Evolutionary conservation across 2,888 invertebrate species (phyloP).

Genomic region (Mystacides longicornis): DNA sequence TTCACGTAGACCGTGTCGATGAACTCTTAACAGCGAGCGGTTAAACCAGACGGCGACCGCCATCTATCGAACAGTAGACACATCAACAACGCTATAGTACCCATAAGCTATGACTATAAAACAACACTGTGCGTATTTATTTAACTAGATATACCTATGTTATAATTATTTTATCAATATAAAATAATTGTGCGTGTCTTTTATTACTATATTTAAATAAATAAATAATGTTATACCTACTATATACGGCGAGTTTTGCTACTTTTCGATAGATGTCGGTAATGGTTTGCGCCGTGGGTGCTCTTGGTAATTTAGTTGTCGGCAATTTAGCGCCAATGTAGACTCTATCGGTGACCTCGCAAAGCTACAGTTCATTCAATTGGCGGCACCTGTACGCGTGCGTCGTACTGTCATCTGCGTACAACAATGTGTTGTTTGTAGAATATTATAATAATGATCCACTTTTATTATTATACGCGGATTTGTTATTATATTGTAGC

Average conservation of each 20-base stretch:
- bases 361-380: constrained; percentile 28
- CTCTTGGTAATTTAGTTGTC: neutral
- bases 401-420: constrained; percentile 8
- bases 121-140: neutral
- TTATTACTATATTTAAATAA: neutral
- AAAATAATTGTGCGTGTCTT: too few relatives aligned
- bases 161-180: neutral
- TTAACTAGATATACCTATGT: neutral
- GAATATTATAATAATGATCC: too few relatives aligned
- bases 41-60: neutral
- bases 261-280: constrained; percentile 11
- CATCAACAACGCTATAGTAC: neutral
- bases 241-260: neutral
- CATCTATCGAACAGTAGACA: neutral
- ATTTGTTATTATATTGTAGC: too few relatives aligned
- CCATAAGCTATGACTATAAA: neutral
- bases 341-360: constrained; percentile 35
- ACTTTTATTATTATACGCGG: too few relatives aligned
- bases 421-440: neutral
- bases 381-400: constrained; percentile 7
- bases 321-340: constrained; percentile 5
- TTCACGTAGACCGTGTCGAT: too few relatives aligned
- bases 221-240: neutral
- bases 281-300: neutral
- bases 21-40: too few relatives aligned